Base-by-base conservation (phyloP, 2,888 invertebrate genomes). In the Nematopogon swammerdamellus region DNA sequence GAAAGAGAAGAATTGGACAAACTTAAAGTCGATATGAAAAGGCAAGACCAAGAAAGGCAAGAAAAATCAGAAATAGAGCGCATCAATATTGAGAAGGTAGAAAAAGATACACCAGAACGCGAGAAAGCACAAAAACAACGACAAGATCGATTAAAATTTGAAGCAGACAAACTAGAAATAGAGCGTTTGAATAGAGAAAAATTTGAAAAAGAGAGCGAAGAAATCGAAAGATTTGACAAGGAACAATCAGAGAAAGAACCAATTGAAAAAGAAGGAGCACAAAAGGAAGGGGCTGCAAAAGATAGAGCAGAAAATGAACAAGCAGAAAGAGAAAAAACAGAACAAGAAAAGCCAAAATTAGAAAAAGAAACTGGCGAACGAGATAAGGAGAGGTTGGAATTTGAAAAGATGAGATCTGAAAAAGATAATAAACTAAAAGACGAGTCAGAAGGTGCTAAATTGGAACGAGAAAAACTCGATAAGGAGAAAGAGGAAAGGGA, bases 211-310 rank as follows among this genome's bases (percentile, higher is more conserved):
- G 65, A 65, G 51, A 59, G 57, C 51, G 45, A 52, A 49, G 54
- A 51, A 51, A 57, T 59, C 51, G 64, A 65, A 58, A 61, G 56
- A 49, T 48, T 59, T 49, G 63, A 62, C 50, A 65, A 63, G 52
- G 67, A 68, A 51, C 68, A 75, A 45, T 75, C 68, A 61, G 80
- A 81, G 54, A 73, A 70, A 60, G 65, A 72, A 56, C 70, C 62
- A 46, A 47, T 58, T 49, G 68, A 68, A 52, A 58, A 59, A 50
- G 76, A 76, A 30, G 65, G 65, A 52, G 61, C 64, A 20, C 70
- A 71, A 14, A 60, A 62, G 0, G 67, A 68, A 1, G 67, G 72
- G 2, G 57, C 49, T 50, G 74, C 76, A 42, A 68, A 60, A 55
- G 70, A 68, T 49, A 76, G 67, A 56, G 56, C 55, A 11, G 73